Base-by-base conservation (phyloP, 2,113 vertebrate species). In the Copsychus sechellarum region DNA sequence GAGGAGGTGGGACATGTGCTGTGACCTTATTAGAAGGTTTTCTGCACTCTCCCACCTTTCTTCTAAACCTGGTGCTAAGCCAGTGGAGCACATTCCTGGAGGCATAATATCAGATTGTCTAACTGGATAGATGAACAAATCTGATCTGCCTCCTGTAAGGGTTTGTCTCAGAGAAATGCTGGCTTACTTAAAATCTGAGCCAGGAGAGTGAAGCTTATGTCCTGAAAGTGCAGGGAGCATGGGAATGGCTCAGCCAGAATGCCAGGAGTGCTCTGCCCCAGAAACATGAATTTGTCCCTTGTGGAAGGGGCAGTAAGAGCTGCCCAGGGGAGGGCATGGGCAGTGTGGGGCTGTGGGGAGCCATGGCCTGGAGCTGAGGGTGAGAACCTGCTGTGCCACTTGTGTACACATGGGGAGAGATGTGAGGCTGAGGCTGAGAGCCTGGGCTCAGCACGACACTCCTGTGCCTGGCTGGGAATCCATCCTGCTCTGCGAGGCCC, bases 361-460 rank as follows among this genome's bases (percentile, higher is more conserved):
- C 71, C 1, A 8, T 2, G 18, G 33, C n/a, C 24, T 4, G 0
- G 57, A 45, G 36, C 45, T 0, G 10, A 20, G 57, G 19, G 8
- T 9, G 19, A 42, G 64, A 28, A 26, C 24, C 65, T 45, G 6
- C 81, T 54, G 48, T 15, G 51, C 22, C 47, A 23, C 20, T 8
- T 1, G 8, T 60, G n/a, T 36, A 5, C 0, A 11, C 7, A 9
- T 2, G 12, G n/a, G 50, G 45, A 66, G 54, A 7, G 33, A 15
- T 2, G 8, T n/a, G 56, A 57, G 70, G 3, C 36, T 4, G 22
- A 31, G 29, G 57, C 31, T 23, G 33, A 58, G 89, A n/a, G 43
- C 43, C 58, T 4, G 24, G 47, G 47, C 51, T 77, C 20, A 2
- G 36, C 29, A 70, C 2, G 33, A 3, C 0, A 0, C 45, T 72